phyloP scores from a whole-genome alignment of 1,140 invertebrate species.

The Eriocheir sinensis region DNA sequence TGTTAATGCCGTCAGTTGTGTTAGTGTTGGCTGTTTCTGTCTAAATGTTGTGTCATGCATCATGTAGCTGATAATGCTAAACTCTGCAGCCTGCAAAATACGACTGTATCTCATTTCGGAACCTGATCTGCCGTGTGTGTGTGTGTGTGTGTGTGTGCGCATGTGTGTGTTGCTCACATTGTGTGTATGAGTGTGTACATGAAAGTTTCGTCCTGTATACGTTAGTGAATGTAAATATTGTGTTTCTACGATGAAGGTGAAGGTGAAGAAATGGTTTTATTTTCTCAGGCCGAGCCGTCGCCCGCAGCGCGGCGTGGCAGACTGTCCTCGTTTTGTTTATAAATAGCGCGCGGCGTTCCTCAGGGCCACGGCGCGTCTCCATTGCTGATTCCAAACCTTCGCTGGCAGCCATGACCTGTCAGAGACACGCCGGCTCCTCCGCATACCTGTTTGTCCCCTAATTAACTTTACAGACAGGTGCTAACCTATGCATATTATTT shows the following conservation, averaged over 20 bases:
- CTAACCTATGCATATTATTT: conserved; percentile 26
- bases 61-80: conserved; percentile 16
- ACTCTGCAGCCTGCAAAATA: conserved; percentile 5
- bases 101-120: conserved; percentile 5
- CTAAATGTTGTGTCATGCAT: conserved; percentile 17
- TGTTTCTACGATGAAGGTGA: conserved; percentile 24
- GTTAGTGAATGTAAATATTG: conserved; percentile 16
- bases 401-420: neutral
- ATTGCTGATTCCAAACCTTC: conserved; percentile 1
- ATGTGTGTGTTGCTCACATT: neutral
- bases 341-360: neutral
- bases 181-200: neutral
- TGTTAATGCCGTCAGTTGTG: conserved; percentile 11
- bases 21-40: conserved; percentile 24
- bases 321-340: conserved; percentile 10
- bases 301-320: neutral
- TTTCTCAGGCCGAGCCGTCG: conserved; percentile 10
- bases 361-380: neutral
- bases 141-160: neutral
- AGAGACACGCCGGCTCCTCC: neutral
- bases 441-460: neutral
- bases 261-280: conserved; percentile 7
- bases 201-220: conserved; percentile 1
- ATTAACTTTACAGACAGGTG: conserved; percentile 24
- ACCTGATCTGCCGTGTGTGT: conserved; percentile 12